Evolutionary conservation across 2,888 invertebrate genomes (phyloP).

Genomic region (Ophion slaviceki): DNA sequence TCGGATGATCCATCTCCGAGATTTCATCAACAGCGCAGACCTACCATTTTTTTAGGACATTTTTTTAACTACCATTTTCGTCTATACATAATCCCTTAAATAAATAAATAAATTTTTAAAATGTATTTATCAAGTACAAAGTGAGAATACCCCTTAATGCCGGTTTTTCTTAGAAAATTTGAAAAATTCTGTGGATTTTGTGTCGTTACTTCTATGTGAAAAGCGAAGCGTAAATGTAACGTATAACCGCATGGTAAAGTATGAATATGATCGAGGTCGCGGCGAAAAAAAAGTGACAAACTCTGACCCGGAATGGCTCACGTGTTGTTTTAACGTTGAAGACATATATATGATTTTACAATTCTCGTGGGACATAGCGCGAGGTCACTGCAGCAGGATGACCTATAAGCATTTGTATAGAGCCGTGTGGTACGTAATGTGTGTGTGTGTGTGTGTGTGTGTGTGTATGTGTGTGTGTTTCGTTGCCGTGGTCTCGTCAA

Average conservation of each 20-base stretch:
- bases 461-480: slow-evolving; percentile 16
- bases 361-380: slow-evolving; percentile 64
- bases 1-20: too few species aligned
- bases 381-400: slow-evolving; percentile 66
- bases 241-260: slow-evolving; percentile 3
- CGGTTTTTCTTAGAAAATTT: too few species aligned
- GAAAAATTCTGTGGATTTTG: too few species aligned
- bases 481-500: slow-evolving; percentile 50
- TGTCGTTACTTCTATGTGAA: neutral
- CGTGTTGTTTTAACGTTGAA: slow-evolving; percentile 35
- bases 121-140: too few species aligned
- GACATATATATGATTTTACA: slow-evolving; percentile 40
- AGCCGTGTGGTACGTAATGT: slow-evolving; percentile 30
- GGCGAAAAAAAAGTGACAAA: slow-evolving; percentile 14
- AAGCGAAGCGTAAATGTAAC: neutral
- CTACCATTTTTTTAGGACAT: too few species aligned
- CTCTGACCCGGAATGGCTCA: slow-evolving; percentile 26
- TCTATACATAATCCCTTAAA: too few species aligned
- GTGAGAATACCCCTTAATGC: too few species aligned
- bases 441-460: slow-evolving; percentile 20
- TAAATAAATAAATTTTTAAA: too few species aligned
- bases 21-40: too few species aligned
- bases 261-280: slow-evolving; percentile 7
- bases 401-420: slow-evolving; percentile 58
- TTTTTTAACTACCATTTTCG: too few species aligned